These are phyloP conservation scores for Muscicapa adusta DNA, from an alignment of 2,113 vertebrate species.

Conservation along the genomic window DNA sequence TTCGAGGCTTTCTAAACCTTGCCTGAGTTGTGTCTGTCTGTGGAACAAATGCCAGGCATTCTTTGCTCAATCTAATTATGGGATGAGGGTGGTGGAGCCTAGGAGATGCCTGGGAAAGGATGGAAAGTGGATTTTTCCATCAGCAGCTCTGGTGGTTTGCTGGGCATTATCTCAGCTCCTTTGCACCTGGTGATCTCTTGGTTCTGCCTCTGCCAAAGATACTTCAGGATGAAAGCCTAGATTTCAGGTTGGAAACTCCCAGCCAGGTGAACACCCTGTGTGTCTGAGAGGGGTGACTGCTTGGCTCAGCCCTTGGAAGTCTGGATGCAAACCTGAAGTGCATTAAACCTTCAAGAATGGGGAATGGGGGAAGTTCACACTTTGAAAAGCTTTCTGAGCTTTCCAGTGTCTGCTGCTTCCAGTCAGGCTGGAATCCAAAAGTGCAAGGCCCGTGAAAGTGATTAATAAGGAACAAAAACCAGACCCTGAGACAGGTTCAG, in stretches of 20 bases:
- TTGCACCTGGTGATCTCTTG: background rate
- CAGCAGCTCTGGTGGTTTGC: background rate
- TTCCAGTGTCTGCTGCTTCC: background rate
- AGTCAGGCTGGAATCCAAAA: slow-evolving; percentile 23
- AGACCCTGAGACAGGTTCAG: background rate
- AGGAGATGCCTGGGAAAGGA: background rate
- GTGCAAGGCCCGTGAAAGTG: background rate
- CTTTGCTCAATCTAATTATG: background rate
- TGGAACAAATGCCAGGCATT: rapidly evolving
- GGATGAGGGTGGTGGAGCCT: background rate
- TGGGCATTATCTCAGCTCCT: background rate
- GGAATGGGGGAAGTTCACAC: background rate
- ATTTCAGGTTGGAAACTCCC: background rate
- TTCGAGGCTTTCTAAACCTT: background rate
- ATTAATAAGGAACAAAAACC: slow-evolving; percentile 8
- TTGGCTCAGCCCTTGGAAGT: background rate
- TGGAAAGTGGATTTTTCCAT: background rate
- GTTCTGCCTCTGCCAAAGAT: background rate
- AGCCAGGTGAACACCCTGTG: background rate
- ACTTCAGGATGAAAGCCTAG: background rate
- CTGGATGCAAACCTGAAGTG: background rate
- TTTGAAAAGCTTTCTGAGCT: background rate
- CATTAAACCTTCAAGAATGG: background rate
- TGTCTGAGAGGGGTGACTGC: background rate
- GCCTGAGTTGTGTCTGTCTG: background rate